These are phyloP conservation scores for Hipparchia sbordonii DNA, from an alignment of 2,888 invertebrate genomes.

Conservation along the genomic window DNA sequence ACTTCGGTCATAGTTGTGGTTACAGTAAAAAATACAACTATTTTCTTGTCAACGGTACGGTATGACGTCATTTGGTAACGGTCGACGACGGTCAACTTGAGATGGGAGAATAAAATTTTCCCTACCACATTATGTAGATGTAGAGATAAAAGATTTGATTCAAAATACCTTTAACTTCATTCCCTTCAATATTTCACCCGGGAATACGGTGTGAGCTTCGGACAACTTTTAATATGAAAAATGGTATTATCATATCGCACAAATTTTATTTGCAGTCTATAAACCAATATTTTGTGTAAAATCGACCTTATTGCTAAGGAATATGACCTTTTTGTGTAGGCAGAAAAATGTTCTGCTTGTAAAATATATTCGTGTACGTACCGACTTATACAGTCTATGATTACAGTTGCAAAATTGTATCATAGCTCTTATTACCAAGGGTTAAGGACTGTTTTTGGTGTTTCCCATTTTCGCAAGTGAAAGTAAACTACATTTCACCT, in stretches of 20 bases:
- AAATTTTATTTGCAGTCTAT: slow-evolving; percentile 33
- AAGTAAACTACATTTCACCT: slow-evolving; percentile 48
- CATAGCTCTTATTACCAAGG: slow-evolving; percentile 32
- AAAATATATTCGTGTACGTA: slow-evolving; percentile 34
- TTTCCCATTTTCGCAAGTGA: slow-evolving; percentile 26
- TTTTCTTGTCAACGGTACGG: no score
- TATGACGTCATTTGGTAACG: no score
- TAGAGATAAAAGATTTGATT: slow-evolving; percentile 37
- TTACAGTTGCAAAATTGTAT: slow-evolving; percentile 43
- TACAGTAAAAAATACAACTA: no score
- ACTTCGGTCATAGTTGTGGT: no score
- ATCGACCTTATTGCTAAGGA: slow-evolving; percentile 30
- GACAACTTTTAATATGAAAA: slow-evolving; percentile 81
- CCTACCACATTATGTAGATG: slow-evolving; percentile 14
- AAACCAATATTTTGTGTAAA: slow-evolving; percentile 23
- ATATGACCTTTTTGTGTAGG: slow-evolving; percentile 23
- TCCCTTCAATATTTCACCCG: slow-evolving; percentile 46
- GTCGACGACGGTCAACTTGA: no score
- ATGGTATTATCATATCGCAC: slow-evolving; percentile 74
- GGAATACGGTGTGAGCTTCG: slow-evolving; percentile 44
- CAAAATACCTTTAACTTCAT: slow-evolving; percentile 40
- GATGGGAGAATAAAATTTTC: neutral
- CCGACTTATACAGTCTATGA: slow-evolving; percentile 32
- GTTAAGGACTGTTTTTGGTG: slow-evolving; percentile 39
- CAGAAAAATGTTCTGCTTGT: slow-evolving; percentile 10